Conservation (phyloP, 2,797 vertebrate species). For the Myripristis jacobus region DNA sequence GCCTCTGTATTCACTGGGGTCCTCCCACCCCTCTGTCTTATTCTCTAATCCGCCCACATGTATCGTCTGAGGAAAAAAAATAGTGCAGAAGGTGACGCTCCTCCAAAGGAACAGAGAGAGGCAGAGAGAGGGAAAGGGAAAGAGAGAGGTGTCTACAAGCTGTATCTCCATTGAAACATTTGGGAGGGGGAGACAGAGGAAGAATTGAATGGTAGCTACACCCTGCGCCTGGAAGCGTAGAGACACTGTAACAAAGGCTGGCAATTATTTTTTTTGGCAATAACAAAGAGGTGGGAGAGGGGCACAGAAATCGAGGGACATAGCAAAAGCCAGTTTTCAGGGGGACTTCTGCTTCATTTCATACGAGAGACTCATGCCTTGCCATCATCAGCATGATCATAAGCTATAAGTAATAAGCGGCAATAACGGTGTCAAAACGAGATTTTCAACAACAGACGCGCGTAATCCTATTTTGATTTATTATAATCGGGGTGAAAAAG, state of each 20-base stretch:
- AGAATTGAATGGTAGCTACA: conserved; percentile 77
- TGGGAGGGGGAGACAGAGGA: conserved; percentile 69
- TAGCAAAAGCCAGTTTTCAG: conserved; percentile 46
- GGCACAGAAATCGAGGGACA: conserved; percentile 66
- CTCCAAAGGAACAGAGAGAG: conserved; percentile 72
- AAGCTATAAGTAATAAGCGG: conserved; percentile 73
- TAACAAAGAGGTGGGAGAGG: conserved; percentile 75
- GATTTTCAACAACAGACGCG: conserved; percentile 68
- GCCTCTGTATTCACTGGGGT: conserved; percentile 72
- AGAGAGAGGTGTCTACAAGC: conserved; percentile 75
- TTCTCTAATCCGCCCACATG: conserved; percentile 84
- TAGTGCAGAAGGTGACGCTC: conserved; percentile 81
- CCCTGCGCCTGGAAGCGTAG: conserved; percentile 75
- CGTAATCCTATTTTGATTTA: conserved; percentile 55
- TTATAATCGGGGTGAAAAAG: conserved; percentile 39
- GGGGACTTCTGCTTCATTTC: conserved; percentile 72
- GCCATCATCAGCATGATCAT: conserved; percentile 78
- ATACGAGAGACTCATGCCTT: conserved; percentile 68
- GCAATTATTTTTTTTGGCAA: conserved; percentile 71
- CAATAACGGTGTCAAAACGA: conserved; percentile 68
- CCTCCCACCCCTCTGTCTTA: conserved; percentile 76
- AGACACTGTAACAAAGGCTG: conserved; percentile 73
- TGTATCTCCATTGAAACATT: conserved; percentile 78
- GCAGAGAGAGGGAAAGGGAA: conserved; percentile 44
- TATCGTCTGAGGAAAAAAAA: conserved; percentile 77